phyloP scores from a whole-genome alignment of 2,888 invertebrate genomes.

The Augiades crinisus region DNA sequence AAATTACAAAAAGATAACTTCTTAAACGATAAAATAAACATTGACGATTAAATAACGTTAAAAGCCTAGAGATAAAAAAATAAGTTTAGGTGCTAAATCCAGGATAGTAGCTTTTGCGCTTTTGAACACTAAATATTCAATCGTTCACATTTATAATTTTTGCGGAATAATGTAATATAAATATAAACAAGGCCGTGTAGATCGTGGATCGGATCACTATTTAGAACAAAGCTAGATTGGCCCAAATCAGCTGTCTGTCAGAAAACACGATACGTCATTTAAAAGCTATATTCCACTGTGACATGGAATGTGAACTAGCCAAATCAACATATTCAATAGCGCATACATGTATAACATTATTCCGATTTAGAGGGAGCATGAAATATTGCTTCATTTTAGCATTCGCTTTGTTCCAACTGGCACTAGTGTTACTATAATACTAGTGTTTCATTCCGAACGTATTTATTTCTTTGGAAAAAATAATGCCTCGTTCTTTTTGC shows the following conservation, averaged over 20 bases:
- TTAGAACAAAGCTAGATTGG: too few relatives aligned
- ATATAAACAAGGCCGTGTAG: too few relatives aligned
- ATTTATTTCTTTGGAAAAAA: slow-evolving; percentile 10
- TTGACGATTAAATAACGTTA: too few relatives aligned
- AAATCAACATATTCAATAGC: slow-evolving; percentile 19
- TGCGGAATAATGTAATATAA: too few relatives aligned
- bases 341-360: slow-evolving; percentile 8
- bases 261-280: neutral
- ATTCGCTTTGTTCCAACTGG: slow-evolving; percentile 17
- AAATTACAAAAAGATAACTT: too few relatives aligned
- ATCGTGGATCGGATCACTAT: too few relatives aligned
- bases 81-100: too few relatives aligned
- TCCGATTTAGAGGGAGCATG: slow-evolving; percentile 4
- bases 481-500: neutral
- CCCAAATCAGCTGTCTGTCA: neutral
- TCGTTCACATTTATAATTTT: too few relatives aligned
- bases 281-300: slow-evolving; percentile 1
- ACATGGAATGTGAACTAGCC: slow-evolving; percentile 8
- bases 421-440: slow-evolving; percentile 9
- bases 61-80: too few relatives aligned
- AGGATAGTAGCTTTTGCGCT: too few relatives aligned
- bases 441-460: slow-evolving; percentile 14
- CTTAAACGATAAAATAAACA: too few relatives aligned
- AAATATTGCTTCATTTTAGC: slow-evolving; percentile 19
- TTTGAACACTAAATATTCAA: too few relatives aligned